These are phyloP conservation scores for Drosophila trapezifrons DNA, from an alignment of 1,140 invertebrate species.

Conservation along the genomic window DNA sequence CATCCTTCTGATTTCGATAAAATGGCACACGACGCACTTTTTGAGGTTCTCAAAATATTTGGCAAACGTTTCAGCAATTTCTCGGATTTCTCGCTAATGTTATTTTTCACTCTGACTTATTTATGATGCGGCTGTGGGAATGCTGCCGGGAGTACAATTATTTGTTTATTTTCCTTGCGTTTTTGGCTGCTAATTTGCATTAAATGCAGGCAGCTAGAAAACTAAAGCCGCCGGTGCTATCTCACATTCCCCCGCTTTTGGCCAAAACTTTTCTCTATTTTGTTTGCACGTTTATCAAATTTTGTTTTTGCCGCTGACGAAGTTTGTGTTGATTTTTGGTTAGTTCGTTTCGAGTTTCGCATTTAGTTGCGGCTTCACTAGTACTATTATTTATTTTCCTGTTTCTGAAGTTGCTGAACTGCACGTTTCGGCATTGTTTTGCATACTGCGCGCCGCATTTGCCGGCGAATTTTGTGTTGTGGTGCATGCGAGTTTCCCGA, in stretches of 20 bases:
- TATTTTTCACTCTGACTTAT: constrained; percentile 75
- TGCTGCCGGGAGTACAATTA: constrained; percentile 36
- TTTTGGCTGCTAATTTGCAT: constrained; percentile 68
- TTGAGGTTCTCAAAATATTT: constrained; percentile 77
- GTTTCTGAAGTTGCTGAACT: constrained; percentile 48
- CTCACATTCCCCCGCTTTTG: neutral
- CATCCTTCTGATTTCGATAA: constrained; percentile 26
- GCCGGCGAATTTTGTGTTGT: constrained; percentile 81
- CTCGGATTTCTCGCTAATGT: constrained; percentile 54
- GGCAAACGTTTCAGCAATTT: constrained; percentile 58
- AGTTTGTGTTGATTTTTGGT: constrained; percentile 33
- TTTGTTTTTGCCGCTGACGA: constrained; percentile 13
- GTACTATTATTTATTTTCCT: neutral
- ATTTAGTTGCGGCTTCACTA: neutral
- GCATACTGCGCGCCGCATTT: constrained; percentile 72
- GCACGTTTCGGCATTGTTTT: constrained; percentile 80
- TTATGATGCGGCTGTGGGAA: constrained; percentile 37
- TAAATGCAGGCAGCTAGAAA: constrained; percentile 36
- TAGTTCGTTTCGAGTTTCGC: constrained; percentile 9
- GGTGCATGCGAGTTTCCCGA: constrained; percentile 65
- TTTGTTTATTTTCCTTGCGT: constrained; percentile 73
- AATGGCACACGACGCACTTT: constrained; percentile 65
- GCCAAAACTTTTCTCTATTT: neutral
- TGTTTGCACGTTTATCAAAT: constrained; percentile 17
- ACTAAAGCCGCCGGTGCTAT: constrained; percentile 9